Evolutionary conservation across 1,140 invertebrate species (phyloP), one percentile per base, ranked within the genome.

Genomic region (Hycleus cichorii): DNA sequence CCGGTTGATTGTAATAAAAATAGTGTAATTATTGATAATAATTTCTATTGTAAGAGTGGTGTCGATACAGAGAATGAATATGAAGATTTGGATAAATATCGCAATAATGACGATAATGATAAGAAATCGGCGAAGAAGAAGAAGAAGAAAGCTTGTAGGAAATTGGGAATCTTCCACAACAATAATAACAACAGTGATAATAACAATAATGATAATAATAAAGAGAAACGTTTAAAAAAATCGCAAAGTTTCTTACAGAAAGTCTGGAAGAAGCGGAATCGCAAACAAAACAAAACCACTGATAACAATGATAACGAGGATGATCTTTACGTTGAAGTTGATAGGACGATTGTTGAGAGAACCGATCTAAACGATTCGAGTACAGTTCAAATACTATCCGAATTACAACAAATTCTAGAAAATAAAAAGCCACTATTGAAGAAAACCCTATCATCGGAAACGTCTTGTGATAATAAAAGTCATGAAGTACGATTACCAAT

Each of bases 351-450:
- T 0, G 12, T 60, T 10, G 49, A 66, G 27, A 64, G 68, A 59
- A 26, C 62, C 2, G 47, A 53, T 18, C 11, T 57, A 24, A 44
- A n/a, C 6, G 56, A 66, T 47, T 46, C 32, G 5, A 56, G 51
- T 50, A 49, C 65, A 6, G 25, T 61, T 3, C 42, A 66, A 44
- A 66, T 59, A 44, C 25, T 68, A 7, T 57, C 43, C 4, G 64
- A 61, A 18, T 48, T 68, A 32, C 64, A 66, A 18, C 47, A 66
- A 45, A 59, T 66, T 32, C 42, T 67, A 27, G 59, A 59, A 54
- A 32, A 26, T n/a, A 56, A 61, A 45, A 59, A 59, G 27, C 50
- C 56, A 10, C 10, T 53, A 6, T 12, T 62, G 24, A 49, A 47
- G 39, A 52, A 59, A 48, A 43, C 32, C 1, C 32, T 32, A 44